These are phyloP conservation scores for Helostoma temminkii DNA, from an alignment of 2,797 vertebrate genomes.

Conservation along the genomic window DNA sequence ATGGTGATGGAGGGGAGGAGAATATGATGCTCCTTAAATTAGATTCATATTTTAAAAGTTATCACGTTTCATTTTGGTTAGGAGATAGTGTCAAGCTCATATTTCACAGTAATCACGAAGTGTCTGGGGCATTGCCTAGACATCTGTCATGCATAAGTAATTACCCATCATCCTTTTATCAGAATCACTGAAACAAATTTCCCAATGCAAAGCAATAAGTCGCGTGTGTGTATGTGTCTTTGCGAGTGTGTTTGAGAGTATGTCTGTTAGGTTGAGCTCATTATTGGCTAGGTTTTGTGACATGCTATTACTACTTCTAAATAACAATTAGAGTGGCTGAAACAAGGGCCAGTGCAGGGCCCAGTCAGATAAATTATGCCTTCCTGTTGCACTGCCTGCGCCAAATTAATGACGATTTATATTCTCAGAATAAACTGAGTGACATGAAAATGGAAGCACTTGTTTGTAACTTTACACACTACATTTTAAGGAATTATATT, in stretches of 20 bases:
- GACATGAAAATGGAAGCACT: conserved; percentile 54
- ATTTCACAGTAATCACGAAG: conserved; percentile 71
- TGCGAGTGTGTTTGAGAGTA: conserved; percentile 3
- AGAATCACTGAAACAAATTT: conserved; percentile 58
- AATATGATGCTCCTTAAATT: conserved; percentile 59
- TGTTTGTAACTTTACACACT: conserved; percentile 37
- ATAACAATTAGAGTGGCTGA: conserved; percentile 75
- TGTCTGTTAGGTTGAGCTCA: conserved; percentile 47
- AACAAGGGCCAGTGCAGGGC: conserved; percentile 51
- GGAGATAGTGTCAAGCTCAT: conserved; percentile 68
- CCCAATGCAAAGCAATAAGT: conserved; percentile 42
- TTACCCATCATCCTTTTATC: conserved; percentile 65
- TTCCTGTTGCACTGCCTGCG: conserved; percentile 52
- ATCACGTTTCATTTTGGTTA: conserved; percentile 62
- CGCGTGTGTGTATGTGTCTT: conserved; percentile 5
- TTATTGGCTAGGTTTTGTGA: conserved; percentile 77
- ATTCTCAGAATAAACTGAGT: conserved; percentile 42
- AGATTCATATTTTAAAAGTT: conserved; percentile 75
- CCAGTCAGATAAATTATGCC: conserved; percentile 60
- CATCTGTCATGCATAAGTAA: conserved; percentile 76
- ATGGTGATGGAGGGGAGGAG: conserved; percentile 43
- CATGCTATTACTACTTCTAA: conserved; percentile 69
- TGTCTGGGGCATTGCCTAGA: conserved; percentile 64
- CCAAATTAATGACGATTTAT: conserved; percentile 70
- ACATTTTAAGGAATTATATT: not conserved